A percentile compares a stretch with the other conserved stretches of the same genome.
These are phyloP conservation scores for Hormiphora californensis DNA, from an alignment of 37 sponge, comb jelly and placozoan species.

Conservation along the genomic window DNA sequence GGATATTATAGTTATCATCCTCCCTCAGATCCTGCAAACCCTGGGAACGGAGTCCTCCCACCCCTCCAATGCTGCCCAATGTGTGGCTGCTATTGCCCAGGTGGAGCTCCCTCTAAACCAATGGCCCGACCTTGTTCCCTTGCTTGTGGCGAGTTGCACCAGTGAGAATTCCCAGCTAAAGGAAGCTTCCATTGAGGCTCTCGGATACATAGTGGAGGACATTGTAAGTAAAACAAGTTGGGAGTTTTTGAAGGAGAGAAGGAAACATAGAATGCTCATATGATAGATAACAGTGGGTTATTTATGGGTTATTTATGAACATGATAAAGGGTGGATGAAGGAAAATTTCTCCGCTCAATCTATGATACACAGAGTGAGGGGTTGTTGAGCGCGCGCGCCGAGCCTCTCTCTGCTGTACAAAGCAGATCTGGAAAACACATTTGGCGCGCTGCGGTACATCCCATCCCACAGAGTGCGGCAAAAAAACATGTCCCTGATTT, in stretches of 20 bases:
- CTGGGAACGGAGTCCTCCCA: slow-evolving; percentile 83
- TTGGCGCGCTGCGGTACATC: too few species aligned
- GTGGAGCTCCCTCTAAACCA: slow-evolving; percentile 73
- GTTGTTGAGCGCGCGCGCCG: background rate
- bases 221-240: slow-evolving; percentile 60
- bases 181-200: slow-evolving; percentile 88
- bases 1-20: too few species aligned
- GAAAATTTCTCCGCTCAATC: too few species aligned
- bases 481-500: too few species aligned
- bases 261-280: too few species aligned
- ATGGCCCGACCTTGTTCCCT: slow-evolving; percentile 77
- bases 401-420: background rate
- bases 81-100: slow-evolving; percentile 85
- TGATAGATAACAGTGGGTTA: too few species aligned
- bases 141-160: slow-evolving; percentile 59
- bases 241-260: background rate
- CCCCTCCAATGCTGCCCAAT: slow-evolving; percentile 82
- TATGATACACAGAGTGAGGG: too few species aligned
- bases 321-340: too few species aligned
- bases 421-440: slow-evolving; percentile 64
- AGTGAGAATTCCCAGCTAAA: slow-evolving; percentile 64
- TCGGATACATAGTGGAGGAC: slow-evolving; percentile 85
- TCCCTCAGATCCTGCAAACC: slow-evolving; percentile 67
- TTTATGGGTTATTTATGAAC: too few species aligned
- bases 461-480: too few species aligned